Evolutionary conservation across 2,888 invertebrate species (phyloP).

Genomic region (Eupeodes luniger): DNA sequence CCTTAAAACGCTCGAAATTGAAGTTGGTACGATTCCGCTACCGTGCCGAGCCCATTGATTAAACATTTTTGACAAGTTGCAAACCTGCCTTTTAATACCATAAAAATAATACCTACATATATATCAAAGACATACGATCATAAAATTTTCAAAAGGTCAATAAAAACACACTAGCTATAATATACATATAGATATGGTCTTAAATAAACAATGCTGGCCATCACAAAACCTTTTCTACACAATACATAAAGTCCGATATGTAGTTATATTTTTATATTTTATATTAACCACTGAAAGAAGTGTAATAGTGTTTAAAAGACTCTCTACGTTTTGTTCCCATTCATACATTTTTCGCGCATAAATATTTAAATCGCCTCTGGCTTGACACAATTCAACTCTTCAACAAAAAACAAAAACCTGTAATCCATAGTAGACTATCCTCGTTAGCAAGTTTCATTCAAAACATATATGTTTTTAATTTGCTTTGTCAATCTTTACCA

Average conservation of each 20-base stretch:
- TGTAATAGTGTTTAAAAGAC: neutral
- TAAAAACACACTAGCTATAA: too few species aligned
- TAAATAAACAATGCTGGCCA: too few species aligned
- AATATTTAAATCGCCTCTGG: conserved; percentile 38
- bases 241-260: neutral
- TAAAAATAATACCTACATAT: too few species aligned
- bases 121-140: too few species aligned
- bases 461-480: conserved; percentile 9
- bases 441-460: conserved; percentile 33
- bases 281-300: neutral
- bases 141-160: too few species aligned
- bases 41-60: too few species aligned
- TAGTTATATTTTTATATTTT: too few species aligned
- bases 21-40: too few species aligned
- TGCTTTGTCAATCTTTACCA: conserved; percentile 1
- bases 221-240: neutral
- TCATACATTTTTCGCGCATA: neutral
- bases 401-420: conserved; percentile 1
- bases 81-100: too few species aligned
- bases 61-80: too few species aligned
- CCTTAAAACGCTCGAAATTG: too few species aligned
- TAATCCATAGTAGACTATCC: neutral
- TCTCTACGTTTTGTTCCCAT: neutral
- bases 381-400: conserved; percentile 14
- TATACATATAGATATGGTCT: too few species aligned